These are phyloP conservation scores for Heterohyrax brucei DNA, from an alignment of 2,797 vertebrate genomes.

Conservation along the genomic window DNA sequence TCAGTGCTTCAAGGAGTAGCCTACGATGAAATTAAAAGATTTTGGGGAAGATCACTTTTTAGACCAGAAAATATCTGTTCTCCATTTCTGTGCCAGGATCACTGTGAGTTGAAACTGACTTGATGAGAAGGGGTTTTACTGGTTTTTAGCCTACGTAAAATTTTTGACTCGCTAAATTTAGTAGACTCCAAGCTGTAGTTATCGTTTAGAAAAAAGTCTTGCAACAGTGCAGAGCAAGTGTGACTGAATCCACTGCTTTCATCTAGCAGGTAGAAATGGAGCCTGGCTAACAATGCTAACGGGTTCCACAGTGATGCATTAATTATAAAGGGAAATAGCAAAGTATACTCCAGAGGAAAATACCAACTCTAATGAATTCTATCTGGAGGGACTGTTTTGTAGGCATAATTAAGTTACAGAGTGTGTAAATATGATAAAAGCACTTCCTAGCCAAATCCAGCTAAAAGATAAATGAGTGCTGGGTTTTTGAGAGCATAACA, in stretches of 20 bases:
- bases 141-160: constrained; percentile 2
- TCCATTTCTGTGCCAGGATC: neutral
- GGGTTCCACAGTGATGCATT: neutral
- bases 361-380: constrained; percentile 25
- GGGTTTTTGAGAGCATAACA: constrained; percentile 23
- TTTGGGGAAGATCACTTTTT: constrained; percentile 25
- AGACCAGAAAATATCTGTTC: neutral
- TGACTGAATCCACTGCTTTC: neutral
- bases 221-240: neutral
- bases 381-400: constrained; percentile 43
- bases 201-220: constrained; percentile 28
- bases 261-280: neutral
- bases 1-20: neutral
- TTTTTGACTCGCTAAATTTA: constrained; percentile 17
- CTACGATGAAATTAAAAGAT: neutral
- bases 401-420: constrained; percentile 18
- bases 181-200: constrained; percentile 4
- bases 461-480: constrained; percentile 22
- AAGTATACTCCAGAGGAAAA: constrained; percentile 26
- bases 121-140: neutral
- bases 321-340: constrained; percentile 25
- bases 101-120: no score
- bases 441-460: constrained; percentile 22
- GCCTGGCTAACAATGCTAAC: neutral
- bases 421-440: constrained; percentile 26